Conservation (phyloP, 37 sponge, comb jelly and placozoan genomes). For the Chondrilla cf. caribensis region DNA sequence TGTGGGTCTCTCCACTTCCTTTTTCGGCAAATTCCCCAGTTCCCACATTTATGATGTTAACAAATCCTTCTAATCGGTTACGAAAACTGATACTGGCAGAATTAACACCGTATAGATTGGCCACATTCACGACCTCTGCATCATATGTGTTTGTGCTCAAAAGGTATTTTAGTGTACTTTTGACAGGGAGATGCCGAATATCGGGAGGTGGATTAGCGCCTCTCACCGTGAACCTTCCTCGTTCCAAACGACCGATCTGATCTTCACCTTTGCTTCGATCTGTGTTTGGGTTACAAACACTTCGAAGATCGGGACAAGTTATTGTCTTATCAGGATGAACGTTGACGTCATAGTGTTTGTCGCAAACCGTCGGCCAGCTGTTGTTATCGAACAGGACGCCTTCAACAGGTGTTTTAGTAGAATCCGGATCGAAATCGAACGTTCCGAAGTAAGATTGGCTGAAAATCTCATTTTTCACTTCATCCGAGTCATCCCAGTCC, state of each 20-base stretch:
- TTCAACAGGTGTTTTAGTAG: not conserved
- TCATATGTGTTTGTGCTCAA: not conserved
- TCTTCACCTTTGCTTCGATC: not conserved
- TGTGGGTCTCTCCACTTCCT: not conserved
- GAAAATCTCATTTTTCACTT: not conserved
- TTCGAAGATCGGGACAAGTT: not conserved
- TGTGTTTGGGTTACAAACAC: not conserved
- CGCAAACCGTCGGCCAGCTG: not conserved
- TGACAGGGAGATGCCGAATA: too few species aligned
- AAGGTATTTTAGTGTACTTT: too few species aligned
- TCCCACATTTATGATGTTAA: not conserved
- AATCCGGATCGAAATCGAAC: not conserved
- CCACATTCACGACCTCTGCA: too few species aligned
- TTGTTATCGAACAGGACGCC: not conserved
- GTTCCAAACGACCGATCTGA: too few species aligned
- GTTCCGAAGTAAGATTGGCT: not conserved
- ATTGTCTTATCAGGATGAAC: not conserved
- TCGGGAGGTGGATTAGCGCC: not conserved
- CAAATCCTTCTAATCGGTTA: conserved; percentile 6
- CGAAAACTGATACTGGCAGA: not conserved
- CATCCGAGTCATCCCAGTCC: conserved; percentile 20
- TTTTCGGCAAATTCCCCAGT: not conserved
- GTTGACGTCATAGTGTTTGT: not conserved
- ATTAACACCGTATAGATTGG: not conserved
- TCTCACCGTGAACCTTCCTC: not conserved